Conservation (phyloP, 2,113 vertebrate genomes). For the Strix aluco region DNA sequence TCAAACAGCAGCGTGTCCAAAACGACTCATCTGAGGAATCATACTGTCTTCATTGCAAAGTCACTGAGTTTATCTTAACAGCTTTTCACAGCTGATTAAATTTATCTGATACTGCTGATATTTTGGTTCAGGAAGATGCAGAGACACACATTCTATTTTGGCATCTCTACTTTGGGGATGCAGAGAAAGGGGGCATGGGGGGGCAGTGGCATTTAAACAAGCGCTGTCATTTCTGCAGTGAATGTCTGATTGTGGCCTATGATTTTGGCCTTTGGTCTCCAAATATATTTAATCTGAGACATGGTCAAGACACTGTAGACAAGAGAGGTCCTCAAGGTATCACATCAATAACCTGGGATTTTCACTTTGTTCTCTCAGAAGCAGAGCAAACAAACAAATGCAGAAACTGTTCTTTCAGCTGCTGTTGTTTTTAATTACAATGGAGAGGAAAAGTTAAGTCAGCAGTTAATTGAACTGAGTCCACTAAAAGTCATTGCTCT, state of each 20-base stretch:
- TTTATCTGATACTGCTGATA: not conserved
- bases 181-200: not conserved
- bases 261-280: conserved; percentile 5
- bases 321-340: conserved; percentile 5
- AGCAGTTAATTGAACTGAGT: conserved; percentile 3
- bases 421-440: conserved; percentile 13
- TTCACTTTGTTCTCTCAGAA: conserved; percentile 10
- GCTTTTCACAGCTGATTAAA: not conserved
- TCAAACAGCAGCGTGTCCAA: not conserved
- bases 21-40: not conserved
- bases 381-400: not conserved
- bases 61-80: not conserved
- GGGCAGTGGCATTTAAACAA: not conserved
- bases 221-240: not conserved
- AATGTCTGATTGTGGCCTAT: not conserved
- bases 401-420: not conserved
- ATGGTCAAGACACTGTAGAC: not conserved
- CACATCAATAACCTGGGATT: conserved; percentile 6
- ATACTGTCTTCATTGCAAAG: not conserved
- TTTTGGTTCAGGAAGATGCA: not conserved
- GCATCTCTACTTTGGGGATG: not conserved
- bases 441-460: not conserved
- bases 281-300: not conserved
- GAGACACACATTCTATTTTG: not conserved
- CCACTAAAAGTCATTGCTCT: not conserved